A percentile compares a stretch with the other conserved stretches of the same genome.
phyloP scores from a whole-genome alignment of 2,888 invertebrate species.

The Ichneumon xanthorius region DNA sequence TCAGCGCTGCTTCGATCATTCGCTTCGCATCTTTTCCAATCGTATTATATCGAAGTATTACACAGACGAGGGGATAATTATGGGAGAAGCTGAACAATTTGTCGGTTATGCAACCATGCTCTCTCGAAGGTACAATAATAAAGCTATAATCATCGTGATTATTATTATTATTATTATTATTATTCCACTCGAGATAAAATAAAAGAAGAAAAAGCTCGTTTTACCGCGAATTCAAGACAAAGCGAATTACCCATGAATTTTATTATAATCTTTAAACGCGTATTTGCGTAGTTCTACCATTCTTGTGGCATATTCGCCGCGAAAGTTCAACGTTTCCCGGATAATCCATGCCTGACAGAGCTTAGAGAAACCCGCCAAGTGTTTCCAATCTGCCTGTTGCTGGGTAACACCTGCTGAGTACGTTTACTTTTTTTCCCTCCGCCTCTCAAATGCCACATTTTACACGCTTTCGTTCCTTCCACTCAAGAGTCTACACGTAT shows the following conservation, averaged over 20 bases:
- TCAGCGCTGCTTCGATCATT: constrained; percentile 52
- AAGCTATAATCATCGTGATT: constrained; percentile 10
- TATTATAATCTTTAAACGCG: constrained; percentile 18
- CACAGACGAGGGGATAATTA: constrained; percentile 16
- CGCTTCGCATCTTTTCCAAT: constrained; percentile 48
- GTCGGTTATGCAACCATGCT: not conserved
- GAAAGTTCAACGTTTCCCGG: constrained; percentile 32
- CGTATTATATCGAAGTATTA: constrained; percentile 25
- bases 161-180: not conserved
- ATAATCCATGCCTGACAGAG: constrained; percentile 43
- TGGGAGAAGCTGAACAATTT: constrained; percentile 25
- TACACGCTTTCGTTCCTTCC: not conserved
- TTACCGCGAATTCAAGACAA: constrained; percentile 3
- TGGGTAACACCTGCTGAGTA: constrained; percentile 41
- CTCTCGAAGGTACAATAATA: constrained; percentile 36
- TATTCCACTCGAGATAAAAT: constrained; percentile 9
- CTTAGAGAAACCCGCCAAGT: constrained; percentile 50
- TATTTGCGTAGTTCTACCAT: constrained; percentile 31
- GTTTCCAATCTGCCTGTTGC: constrained; percentile 51
- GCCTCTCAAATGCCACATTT: constrained; percentile 11
- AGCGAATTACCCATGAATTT: constrained; percentile 34
- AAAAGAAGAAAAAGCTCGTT: not conserved
- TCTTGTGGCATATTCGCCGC: constrained; percentile 29
- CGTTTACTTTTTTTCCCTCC: constrained; percentile 10
- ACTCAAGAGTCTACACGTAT: not conserved